phyloP scores from a whole-genome alignment of 1,140 invertebrate genomes.

The Halotydeus destructor region DNA sequence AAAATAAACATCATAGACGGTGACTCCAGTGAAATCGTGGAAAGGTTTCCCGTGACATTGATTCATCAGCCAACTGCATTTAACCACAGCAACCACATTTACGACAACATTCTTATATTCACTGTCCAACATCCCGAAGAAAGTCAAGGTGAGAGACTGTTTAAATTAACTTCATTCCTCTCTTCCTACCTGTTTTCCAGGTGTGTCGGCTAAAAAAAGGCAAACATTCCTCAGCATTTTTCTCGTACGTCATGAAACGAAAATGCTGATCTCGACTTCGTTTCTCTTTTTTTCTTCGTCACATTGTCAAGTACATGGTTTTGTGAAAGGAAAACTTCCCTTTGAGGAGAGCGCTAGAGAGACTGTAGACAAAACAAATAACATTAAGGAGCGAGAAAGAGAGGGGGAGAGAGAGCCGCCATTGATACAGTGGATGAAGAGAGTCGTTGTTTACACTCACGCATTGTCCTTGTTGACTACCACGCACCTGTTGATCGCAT shows the following conservation, averaged over 20 bases:
- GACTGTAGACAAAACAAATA: no score
- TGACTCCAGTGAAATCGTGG: conserved; percentile 47
- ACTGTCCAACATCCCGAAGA: conserved; percentile 38
- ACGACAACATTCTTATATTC: conserved; percentile 95
- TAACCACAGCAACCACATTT: conserved; percentile 82
- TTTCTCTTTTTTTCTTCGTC: neutral
- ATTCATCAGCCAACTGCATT: conserved; percentile 90
- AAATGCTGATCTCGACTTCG: neutral
- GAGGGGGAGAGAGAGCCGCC: no score
- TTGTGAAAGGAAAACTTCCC: no score
- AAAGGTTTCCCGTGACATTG: conserved; percentile 71
- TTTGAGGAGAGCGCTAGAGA: no score
- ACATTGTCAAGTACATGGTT: no score
- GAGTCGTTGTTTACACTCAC: no score
- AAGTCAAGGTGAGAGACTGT: conserved; percentile 10
- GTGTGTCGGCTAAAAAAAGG: neutral
- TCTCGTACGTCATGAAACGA: neutral
- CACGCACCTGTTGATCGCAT: no score
- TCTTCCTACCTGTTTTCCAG: neutral
- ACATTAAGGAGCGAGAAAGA: no score
- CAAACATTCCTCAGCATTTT: neutral
- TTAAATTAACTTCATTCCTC: neutral
- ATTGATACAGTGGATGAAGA: no score
- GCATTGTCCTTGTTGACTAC: no score
- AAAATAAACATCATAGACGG: conserved; percentile 15